Conservation (phyloP, 2,888 invertebrate species). For the Drepana falcataria region DNA sequence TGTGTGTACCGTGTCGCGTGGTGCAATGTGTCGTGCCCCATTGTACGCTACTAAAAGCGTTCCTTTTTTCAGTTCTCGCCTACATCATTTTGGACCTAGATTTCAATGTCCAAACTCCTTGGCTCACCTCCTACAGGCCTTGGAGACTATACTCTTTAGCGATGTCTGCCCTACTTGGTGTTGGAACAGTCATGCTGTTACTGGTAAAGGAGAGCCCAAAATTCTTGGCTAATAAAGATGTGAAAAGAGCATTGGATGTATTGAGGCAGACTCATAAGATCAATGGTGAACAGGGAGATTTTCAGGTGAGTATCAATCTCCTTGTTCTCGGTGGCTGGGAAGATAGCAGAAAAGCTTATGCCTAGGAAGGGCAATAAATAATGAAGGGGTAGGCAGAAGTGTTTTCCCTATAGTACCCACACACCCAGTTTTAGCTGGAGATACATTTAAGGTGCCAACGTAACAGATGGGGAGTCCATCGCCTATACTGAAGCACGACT, state of each 20-base stretch:
- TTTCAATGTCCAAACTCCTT: slow-evolving; percentile 34
- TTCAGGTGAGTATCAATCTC: slow-evolving; percentile 11
- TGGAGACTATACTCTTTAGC: slow-evolving; percentile 82
- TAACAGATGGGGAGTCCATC: no score
- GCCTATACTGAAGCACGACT: no score
- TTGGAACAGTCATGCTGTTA: slow-evolving; percentile 71
- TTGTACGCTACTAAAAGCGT: no score
- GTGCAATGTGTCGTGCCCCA: no score
- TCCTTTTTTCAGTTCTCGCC: slow-evolving; percentile 15
- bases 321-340: no score
- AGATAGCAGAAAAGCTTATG: no score
- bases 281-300: slow-evolving; percentile 18
- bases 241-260: slow-evolving; percentile 65
- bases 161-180: slow-evolving; percentile 21
- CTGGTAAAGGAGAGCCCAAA: slow-evolving; percentile 85
- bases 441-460: no score
- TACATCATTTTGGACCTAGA: slow-evolving; percentile 20
- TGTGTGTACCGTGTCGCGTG: no score
- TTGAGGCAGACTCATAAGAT: slow-evolving; percentile 14
- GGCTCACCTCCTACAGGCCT: slow-evolving; percentile 73
- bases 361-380: no score
- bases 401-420: no score
- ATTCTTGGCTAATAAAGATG: slow-evolving; percentile 79
- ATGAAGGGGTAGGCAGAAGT: no score
- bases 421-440: no score